These are phyloP conservation scores for Trachelus tabidus DNA, from an alignment of 2,888 invertebrate genomes.

Conservation along the genomic window DNA sequence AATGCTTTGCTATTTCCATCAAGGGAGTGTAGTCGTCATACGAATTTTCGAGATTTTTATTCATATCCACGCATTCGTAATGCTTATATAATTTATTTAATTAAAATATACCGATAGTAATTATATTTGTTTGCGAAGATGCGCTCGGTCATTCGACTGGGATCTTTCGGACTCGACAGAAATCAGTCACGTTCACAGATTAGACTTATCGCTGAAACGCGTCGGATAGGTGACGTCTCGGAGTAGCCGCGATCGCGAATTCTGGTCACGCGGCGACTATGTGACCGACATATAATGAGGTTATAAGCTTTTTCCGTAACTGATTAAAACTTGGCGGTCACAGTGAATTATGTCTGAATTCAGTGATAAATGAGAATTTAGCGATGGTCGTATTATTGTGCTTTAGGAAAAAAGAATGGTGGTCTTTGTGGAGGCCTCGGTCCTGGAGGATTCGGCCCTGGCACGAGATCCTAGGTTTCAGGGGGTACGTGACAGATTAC, in stretches of 20 bases:
- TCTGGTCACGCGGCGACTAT: neutral
- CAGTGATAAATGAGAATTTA: neutral
- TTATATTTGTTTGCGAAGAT: neutral
- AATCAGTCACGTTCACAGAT: neutral
- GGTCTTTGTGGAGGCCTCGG: constrained; percentile 92
- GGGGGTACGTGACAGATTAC: constrained; percentile 83
- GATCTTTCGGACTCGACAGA: neutral
- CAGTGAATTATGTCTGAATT: neutral
- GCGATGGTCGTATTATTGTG: neutral
- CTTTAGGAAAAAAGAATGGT: constrained; percentile 93
- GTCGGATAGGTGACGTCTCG: neutral
- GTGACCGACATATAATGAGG: neutral
- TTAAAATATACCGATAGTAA: neutral
- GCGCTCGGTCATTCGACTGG: neutral
- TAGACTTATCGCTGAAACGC: neutral
- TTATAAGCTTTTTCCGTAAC: neutral
- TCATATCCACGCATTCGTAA: neutral
- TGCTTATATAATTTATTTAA: neutral
- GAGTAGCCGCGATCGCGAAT: neutral
- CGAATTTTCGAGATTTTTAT: neutral
- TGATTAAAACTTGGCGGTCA: neutral
- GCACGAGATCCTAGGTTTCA: constrained; percentile 81
- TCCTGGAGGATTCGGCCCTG: constrained; percentile 85
- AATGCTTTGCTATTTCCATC: neutral
- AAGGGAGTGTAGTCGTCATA: neutral